Evolutionary conservation across 2,888 invertebrate genomes (phyloP), one percentile per base, ranked within the genome.

Genomic region (Belgica antarctica): DNA sequence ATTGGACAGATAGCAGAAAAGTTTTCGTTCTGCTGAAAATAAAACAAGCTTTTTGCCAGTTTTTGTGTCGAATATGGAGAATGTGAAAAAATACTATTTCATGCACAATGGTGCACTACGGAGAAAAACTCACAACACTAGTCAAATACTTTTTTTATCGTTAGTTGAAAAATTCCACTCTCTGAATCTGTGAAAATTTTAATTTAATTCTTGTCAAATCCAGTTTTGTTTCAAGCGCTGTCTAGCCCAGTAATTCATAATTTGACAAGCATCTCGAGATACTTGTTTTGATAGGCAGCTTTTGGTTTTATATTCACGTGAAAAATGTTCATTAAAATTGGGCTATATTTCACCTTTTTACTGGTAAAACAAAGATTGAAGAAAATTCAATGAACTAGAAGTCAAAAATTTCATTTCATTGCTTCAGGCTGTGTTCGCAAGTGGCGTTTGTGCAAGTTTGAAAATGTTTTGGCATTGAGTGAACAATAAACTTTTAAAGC

Each of bases 131-230:
- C 15, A n/a, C 10, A n/a, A 41, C 41, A 5, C 41, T 31, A 4
- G 31, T 4, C 4, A 31, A 31, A 31, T 5, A 17, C 15, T 57
- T 57, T 57, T 57, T 47, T 12, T 7, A 22, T 15, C 57, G 22
- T 57, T 22, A 10, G 15, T 22, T 17, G 22, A 3, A 12, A 10
- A 57, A 57, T 57, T 22, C 8, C 25, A 57, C 7, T 8, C 36
- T 65, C 22, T 24, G 36, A 65, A 46, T 46, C 17, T 28, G 65
- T 28, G 47, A 46, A 66, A 46, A 22, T 46, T 66, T 66, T 66
- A 47, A 66, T 66, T 66, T 47, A 24, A 46, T 66, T 66, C 47
- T 27, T 12, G 65, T 46, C 65, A 47, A 10, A 66, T 46, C 27
- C 65, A 66, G 65, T 46, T 36, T 28, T 27, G 47, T n/a, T 66